phyloP scores from a whole-genome alignment of 2,797 vertebrate species.

The Pachyuromys duprasi region DNA sequence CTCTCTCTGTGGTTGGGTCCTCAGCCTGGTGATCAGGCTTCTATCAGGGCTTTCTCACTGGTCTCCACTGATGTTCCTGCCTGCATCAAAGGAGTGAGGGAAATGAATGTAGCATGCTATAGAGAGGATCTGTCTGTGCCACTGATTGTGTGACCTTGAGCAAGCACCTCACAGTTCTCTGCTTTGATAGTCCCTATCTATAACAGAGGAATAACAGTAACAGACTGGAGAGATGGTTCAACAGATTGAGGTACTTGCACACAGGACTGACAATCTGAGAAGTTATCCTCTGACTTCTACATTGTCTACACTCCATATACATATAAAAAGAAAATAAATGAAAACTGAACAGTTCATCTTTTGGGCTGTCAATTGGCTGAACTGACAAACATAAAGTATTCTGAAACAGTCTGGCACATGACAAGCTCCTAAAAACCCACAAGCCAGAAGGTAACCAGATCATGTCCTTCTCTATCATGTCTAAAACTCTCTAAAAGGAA shows the following conservation, averaged over 20 bases:
- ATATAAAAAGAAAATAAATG: background rate
- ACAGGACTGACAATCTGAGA: background rate
- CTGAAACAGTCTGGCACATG: background rate
- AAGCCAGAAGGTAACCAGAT: background rate
- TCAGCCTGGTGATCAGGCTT: background rate
- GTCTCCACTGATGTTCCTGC: background rate
- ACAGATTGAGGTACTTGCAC: background rate
- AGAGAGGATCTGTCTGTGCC: background rate
- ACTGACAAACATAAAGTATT: rapidly evolving
- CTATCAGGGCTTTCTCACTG: background rate
- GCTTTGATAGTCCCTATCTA: background rate
- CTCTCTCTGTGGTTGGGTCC: background rate
- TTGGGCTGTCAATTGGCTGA: background rate
- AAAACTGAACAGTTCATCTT: background rate
- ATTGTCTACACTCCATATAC: background rate
- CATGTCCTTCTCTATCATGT: background rate
- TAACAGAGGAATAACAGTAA: background rate
- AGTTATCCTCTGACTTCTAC: background rate
- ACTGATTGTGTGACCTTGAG: background rate
- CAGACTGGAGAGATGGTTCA: background rate
- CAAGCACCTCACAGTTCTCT: background rate
- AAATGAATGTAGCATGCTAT: background rate
- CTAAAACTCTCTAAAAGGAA: constrained; percentile 3
- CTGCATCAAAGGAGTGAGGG: background rate
- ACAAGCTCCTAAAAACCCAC: background rate